Evolutionary conservation across 2,888 invertebrate species (phyloP).

Genomic region (Acleris laterana): DNA sequence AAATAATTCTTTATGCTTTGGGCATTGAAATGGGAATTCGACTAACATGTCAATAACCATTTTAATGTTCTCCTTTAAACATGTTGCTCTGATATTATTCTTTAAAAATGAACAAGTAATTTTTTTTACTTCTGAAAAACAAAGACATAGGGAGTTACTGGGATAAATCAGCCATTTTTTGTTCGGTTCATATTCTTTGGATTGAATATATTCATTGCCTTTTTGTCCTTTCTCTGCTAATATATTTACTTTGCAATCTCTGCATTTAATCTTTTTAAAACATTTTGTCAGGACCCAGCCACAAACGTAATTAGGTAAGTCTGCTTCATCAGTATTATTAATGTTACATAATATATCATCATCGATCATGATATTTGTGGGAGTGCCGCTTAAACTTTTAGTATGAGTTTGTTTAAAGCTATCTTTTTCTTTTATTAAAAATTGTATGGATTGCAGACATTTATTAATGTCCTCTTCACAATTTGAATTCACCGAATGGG

Average conservation of each 20-base stretch:
- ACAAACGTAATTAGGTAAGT: too few relatives aligned
- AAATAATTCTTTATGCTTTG: neutral
- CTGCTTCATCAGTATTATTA: too few relatives aligned
- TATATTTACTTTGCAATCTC: too few relatives aligned
- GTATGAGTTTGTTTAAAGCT: neutral
- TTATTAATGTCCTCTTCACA: slow-evolving; percentile 41
- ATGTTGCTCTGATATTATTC: neutral
- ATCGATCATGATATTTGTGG: slow-evolving; percentile 14
- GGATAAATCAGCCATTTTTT: slow-evolving; percentile 1
- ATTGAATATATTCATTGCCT: neutral
- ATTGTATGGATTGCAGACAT: slow-evolving; percentile 33
- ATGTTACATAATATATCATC: slow-evolving; percentile 3
- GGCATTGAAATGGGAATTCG: neutral
- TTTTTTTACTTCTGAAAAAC: neutral
- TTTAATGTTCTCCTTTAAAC: slow-evolving; percentile 1
- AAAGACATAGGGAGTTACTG: neutral
- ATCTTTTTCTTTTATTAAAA: slow-evolving; percentile 35
- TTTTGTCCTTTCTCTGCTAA: neutral
- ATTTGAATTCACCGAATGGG: slow-evolving; percentile 33
- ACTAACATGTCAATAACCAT: neutral
- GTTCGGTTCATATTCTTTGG: neutral
- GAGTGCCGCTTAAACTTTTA: slow-evolving; percentile 11
- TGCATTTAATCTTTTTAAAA: too few relatives aligned
- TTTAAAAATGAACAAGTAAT: slow-evolving; percentile 1
- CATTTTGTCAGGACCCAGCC: too few relatives aligned